Evolutionary conservation across 2,797 vertebrate species (phyloP).

Genomic region (Sphenopsis melanotis): DNA sequence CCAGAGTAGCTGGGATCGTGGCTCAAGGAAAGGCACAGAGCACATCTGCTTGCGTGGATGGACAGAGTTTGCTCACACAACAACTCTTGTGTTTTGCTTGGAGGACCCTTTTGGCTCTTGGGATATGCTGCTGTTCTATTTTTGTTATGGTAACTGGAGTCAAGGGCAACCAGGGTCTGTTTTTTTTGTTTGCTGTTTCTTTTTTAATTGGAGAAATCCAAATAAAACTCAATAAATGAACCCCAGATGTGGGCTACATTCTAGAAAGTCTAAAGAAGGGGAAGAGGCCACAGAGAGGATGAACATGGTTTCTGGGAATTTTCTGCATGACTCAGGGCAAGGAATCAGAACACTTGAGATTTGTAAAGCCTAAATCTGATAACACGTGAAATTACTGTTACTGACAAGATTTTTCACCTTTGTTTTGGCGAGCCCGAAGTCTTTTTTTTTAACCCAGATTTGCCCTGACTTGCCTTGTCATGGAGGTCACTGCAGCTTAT

Average conservation of each 20-base stretch:
- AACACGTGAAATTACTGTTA: not conserved
- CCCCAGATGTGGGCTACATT: slow-evolving; percentile 7
- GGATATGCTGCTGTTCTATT: slow-evolving; percentile 1
- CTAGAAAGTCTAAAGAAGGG: not conserved
- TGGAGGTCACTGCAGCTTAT: not conserved
- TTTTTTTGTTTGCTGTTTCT: rapidly evolving
- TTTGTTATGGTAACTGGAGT: slow-evolving; percentile 50
- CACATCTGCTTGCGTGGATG: rapidly evolving
- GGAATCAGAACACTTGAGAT: not conserved
- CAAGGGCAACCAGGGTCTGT: not conserved
- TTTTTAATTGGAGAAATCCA: not conserved
- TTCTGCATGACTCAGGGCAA: not conserved
- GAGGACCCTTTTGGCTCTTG: not conserved
- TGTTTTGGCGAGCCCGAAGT: not conserved
- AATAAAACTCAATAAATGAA: slow-evolving; percentile 23
- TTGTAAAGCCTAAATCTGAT: slow-evolving; percentile 16
- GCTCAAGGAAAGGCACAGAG: not conserved
- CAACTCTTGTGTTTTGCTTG: not conserved
- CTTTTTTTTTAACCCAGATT: not conserved
- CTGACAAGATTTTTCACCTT: slow-evolving; percentile 1
- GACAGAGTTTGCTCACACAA: not conserved
- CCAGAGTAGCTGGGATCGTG: not conserved
- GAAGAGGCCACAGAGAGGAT: not conserved
- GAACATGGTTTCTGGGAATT: not conserved
- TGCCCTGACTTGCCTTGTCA: not conserved